phyloP scores from a whole-genome alignment of 2,797 vertebrate species.

The Gila robusta region DNA sequence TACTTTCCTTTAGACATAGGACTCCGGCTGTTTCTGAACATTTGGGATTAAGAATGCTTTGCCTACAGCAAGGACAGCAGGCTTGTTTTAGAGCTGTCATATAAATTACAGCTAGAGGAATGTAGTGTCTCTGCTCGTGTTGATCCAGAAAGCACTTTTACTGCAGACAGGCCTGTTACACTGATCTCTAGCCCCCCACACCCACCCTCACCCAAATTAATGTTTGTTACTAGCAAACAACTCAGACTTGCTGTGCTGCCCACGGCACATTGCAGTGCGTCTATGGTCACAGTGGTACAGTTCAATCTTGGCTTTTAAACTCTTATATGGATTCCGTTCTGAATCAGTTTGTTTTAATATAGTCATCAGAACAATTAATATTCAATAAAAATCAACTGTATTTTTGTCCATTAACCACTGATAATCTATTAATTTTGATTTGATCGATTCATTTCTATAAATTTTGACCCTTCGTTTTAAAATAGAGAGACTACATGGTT shows the following conservation, averaged over 20 bases:
- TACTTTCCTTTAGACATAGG: background rate
- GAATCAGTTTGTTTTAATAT: background rate
- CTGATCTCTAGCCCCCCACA: slow-evolving; percentile 16
- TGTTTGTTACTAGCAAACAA: slow-evolving; percentile 59
- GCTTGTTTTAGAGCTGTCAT: slow-evolving; percentile 40
- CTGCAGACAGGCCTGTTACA: slow-evolving; percentile 27
- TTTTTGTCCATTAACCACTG: background rate
- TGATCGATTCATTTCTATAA: too few relatives aligned
- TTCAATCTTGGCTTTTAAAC: background rate
- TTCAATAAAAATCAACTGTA: background rate
- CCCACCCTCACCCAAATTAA: slow-evolving; percentile 29
- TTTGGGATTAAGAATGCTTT: slow-evolving; percentile 31
- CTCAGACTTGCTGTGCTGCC: slow-evolving; percentile 22
- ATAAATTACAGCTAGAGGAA: slow-evolving; percentile 52
- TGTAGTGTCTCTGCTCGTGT: slow-evolving; percentile 36
- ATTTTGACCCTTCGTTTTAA: background rate
- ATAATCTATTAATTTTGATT: background rate
- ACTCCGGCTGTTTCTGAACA: slow-evolving; percentile 3
- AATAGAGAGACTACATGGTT: background rate
- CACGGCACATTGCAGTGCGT: background rate
- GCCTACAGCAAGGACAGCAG: slow-evolving; percentile 31
- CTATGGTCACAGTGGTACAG: background rate
- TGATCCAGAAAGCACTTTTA: slow-evolving; percentile 48
- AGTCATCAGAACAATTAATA: background rate
- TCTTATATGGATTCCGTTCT: background rate